Percentiles rank a stretch among this genome's conserved stretches.
These are phyloP conservation scores for Drosophila orosa DNA, from an alignment of 1,140 invertebrate species.

Conservation along the genomic window DNA sequence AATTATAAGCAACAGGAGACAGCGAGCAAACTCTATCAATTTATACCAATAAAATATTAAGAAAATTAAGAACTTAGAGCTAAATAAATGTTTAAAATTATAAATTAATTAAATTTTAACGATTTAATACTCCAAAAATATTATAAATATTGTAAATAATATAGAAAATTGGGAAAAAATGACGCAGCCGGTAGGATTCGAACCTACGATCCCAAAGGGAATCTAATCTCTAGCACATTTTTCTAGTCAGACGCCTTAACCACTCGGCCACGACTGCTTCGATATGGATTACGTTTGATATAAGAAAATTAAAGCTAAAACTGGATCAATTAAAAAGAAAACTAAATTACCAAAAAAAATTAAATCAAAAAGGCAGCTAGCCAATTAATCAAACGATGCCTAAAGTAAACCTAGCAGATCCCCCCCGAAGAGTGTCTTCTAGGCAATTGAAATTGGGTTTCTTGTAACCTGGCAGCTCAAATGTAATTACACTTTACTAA, in stretches of 20 bases:
- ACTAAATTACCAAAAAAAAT: not conserved
- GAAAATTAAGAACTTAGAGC: not conserved
- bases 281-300: no score
- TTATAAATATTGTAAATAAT: not conserved
- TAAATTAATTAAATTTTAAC: not conserved
- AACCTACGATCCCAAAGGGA: slow-evolving; percentile 94
- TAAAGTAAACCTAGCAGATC: not conserved
- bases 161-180: not conserved
- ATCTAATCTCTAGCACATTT: slow-evolving; percentile 89
- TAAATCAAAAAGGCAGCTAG: not conserved
- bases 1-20: slow-evolving; percentile 17
- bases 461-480: not conserved
- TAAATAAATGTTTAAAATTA: not conserved
- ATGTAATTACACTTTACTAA: slow-evolving; percentile 53
- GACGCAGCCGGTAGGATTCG: slow-evolving; percentile 93
- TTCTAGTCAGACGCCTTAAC: slow-evolving; percentile 94
- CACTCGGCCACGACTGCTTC: slow-evolving; percentile 92
- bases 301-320: no score
- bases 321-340: no score
- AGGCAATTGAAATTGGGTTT: slow-evolving; percentile 23
- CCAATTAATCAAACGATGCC: not conserved
- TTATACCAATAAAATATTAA: not conserved
- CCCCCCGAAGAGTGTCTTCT: not conserved
- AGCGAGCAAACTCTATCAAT: not conserved
- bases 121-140: not conserved